Base-by-base conservation (phyloP, 2,888 invertebrate species). In the Gymnocheta viridis region DNA sequence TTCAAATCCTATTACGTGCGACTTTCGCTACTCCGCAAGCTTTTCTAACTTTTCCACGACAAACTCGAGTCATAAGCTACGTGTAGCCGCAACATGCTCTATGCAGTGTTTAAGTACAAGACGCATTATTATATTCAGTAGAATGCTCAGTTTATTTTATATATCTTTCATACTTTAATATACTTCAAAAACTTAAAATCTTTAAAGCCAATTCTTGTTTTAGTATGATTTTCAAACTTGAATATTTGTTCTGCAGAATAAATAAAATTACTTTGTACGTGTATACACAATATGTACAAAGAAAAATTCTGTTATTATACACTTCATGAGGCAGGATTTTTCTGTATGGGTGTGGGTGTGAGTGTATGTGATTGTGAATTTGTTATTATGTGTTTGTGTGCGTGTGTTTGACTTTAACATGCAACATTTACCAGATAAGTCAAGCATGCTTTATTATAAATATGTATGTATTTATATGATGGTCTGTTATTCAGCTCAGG, bases 361-460 rank as follows among this genome's bases (percentile, higher is more conserved):
- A 5, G 14, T 41, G 41, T 27, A 17, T 19, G 22, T 41, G 10
- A 41, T 3, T 51, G 12, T 62, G 27, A 10, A 35, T 14, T 5
- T 66, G 12, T 29, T 22, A 35, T 7, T 38, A 6, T 38, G 24
- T 14, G 9, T 32, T 9, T 7, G 24, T 6, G 17, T 22, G n/a
- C 29, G 24, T 69, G 66, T 78, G 35, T 62, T 69, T 56, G 35
- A 35, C 47, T 77, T 70, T 83, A 47, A 66, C 73, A 82, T 86
- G 73, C 77, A 77, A 85, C 82, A 86, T 86, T 85, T 82, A 74
- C 78, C 44, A 73, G 80, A 64, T 62, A 78, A 85, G 80, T 84
- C 73, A 80, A 85, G 85, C 85, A 72, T 83, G 78, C 81, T 85
- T 86, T 85, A 85, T 86, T 86, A 84, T 81, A 85, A 85, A 86